Base-by-base conservation (phyloP, 2,888 invertebrate genomes). In the Diabrotica balteata region DNA sequence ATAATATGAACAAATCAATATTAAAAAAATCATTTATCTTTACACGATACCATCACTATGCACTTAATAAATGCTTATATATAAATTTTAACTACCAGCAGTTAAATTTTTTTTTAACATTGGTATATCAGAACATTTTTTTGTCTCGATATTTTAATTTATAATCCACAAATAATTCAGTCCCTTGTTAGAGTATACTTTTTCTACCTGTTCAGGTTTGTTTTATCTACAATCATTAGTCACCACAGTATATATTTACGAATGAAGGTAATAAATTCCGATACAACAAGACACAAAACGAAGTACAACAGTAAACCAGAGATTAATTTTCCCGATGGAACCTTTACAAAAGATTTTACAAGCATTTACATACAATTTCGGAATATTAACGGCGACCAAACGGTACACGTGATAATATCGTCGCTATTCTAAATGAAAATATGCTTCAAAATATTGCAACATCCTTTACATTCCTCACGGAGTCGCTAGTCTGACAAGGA, bases 321-420 rank as follows among this genome's bases (percentile, higher is more conserved):
- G 54, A 54, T 54, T 43, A 10, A 54, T 32, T 44, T 10, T 44
- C 44, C 47, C 59, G 22, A 52, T 45, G 46, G 45, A 45, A 60
- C 52, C 52, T 22, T 45, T 45, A 60, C 17, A 60, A 60, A 60
- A 61, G 61, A 61, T 54, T 53, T 54, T 32, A 61, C 46, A 61
- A 61, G 61, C 53, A 46, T 53, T 52, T 53, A 63, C 55, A 63
- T 53, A 57, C 57, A 63, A 42, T 50, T 63, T 44, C 47, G 54
- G 43, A 55, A 63, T 53, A 55, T 55, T 63, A 55, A 55, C 44
- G 9, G 49, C 47, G 9, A 55, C 43, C 63, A 54, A n/a, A 50
- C n/a, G 45, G 32, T 32, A 32, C 32, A 57, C 43, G 32, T 17
- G 63, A 63, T 63, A 55, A 44, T 45, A 63, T 59, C 59, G 45